Evolutionary conservation across 1,140 invertebrate species (phyloP).

Genomic region (Lepidostoma basale): DNA sequence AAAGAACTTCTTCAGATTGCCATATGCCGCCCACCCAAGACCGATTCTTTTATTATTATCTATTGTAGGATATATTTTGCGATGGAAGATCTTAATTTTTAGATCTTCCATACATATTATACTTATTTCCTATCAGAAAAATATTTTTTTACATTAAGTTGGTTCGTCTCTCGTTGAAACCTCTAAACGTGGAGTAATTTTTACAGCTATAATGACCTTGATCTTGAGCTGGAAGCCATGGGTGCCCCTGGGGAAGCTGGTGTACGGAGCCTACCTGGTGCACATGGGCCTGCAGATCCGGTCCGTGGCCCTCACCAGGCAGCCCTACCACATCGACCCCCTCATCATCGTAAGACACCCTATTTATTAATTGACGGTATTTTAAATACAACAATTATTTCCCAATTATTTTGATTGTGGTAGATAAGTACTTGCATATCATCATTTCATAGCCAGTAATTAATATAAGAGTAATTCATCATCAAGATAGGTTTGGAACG

Average conservation of each 20-base stretch:
- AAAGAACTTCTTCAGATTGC: too few species aligned
- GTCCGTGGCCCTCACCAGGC: conserved; percentile 55
- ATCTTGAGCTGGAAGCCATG: conserved; percentile 72
- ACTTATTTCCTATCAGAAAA: too few species aligned
- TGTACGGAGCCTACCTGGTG: conserved; percentile 73
- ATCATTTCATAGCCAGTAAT: not conserved
- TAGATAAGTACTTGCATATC: not conserved
- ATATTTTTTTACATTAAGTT: too few species aligned
- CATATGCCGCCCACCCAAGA: too few species aligned
- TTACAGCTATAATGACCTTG: conserved; percentile 63
- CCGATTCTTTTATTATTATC: too few species aligned
- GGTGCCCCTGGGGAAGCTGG: conserved; percentile 71
- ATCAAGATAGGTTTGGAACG: too few species aligned
- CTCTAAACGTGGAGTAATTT: too few species aligned
- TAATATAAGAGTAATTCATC: too few species aligned
- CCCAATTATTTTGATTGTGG: not conserved
- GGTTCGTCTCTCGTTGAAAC: too few species aligned
- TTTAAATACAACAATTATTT: not conserved
- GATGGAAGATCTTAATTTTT: too few species aligned
- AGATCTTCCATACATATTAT: too few species aligned
- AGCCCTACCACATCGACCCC: conserved; percentile 52
- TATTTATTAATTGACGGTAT: not conserved
- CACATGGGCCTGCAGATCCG: conserved; percentile 61
- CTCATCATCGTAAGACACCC: conserved; percentile 33
- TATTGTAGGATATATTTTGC: too few species aligned